Conservation (phyloP, 2,113 vertebrate genomes). For the Limanda limanda region DNA sequence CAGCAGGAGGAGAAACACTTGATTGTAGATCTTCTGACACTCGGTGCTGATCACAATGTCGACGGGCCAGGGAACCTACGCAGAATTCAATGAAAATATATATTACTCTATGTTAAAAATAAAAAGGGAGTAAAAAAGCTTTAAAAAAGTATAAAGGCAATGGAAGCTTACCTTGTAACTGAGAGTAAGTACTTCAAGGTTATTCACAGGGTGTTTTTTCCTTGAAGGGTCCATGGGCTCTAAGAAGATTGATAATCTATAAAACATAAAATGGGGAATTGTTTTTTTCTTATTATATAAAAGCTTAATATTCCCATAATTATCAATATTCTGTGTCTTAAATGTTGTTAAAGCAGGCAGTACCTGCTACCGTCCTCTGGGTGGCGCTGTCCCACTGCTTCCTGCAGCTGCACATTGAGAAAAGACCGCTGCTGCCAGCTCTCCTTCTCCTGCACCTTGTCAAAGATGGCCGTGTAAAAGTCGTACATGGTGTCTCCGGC, state of each 20-base stretch:
- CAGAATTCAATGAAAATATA: background rate
- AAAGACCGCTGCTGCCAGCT: slow-evolving; percentile 95
- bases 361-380: slow-evolving; percentile 95
- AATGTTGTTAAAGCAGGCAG: slow-evolving; percentile 12
- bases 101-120: background rate
- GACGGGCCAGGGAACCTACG: slow-evolving; percentile 98
- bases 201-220: slow-evolving; percentile 96
- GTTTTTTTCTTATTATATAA: background rate
- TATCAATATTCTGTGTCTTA: background rate
- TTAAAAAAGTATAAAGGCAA: background rate
- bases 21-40: slow-evolving; percentile 99
- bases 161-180: slow-evolving; percentile 89
- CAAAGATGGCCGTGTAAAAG: slow-evolving; percentile 98
- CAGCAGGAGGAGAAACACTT: slow-evolving; percentile 95
- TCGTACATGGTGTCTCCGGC: slow-evolving; percentile 99
- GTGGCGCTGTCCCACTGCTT: slow-evolving; percentile 94
- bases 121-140: too few relatives aligned
- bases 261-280: background rate
- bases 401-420: slow-evolving; percentile 94
- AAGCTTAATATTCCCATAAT: background rate
- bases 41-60: slow-evolving; percentile 98
- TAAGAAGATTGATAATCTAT: slow-evolving; percentile 91
- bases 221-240: slow-evolving; percentile 90
- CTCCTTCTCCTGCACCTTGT: slow-evolving; percentile 96
- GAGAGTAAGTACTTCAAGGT: slow-evolving; percentile 92